These are phyloP conservation scores for Aplocera efformata DNA, from an alignment of 2,888 invertebrate species.

Conservation along the genomic window DNA sequence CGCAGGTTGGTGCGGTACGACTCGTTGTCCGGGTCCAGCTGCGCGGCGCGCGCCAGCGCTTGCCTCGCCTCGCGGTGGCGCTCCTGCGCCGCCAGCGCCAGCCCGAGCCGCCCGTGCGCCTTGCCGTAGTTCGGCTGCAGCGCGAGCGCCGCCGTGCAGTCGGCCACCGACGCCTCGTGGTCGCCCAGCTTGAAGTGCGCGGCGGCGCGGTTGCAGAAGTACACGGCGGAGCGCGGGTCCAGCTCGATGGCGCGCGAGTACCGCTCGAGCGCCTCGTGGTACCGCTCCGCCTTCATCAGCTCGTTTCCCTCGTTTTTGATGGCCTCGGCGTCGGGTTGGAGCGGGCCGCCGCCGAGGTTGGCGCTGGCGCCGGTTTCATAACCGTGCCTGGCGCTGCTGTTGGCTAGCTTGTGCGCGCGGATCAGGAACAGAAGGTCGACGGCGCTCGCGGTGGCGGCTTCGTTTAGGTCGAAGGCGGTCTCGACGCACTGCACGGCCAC, in stretches of 20 bases:
- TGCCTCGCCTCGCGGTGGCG: constrained; percentile 91
- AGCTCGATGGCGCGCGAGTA: constrained; percentile 94
- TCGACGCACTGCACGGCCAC: constrained; percentile 97
- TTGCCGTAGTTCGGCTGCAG: constrained; percentile 96
- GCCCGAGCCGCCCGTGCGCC: constrained; percentile 95
- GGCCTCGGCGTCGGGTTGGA: constrained; percentile 86
- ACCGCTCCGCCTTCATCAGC: constrained; percentile 92
- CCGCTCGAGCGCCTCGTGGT: constrained; percentile 88
- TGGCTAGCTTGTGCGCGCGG: constrained; percentile 41
- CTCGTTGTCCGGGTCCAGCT: constrained; percentile 95
- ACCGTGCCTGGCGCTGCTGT: constrained; percentile 28
- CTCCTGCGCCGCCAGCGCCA: constrained; percentile 92
- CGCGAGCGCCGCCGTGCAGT: constrained; percentile 93
- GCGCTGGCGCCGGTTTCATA: constrained; percentile 41
- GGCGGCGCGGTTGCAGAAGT: constrained; percentile 98
- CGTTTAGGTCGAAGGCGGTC: constrained; percentile 89
- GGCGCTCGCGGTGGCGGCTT: constrained; percentile 60
- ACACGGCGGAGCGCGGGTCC: constrained; percentile 94
- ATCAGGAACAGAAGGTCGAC: constrained; percentile 59
- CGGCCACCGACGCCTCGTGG: constrained; percentile 91
- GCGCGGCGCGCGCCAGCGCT: constrained; percentile 92
- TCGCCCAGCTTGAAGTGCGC: constrained; percentile 94
- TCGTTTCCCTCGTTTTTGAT: constrained; percentile 93
- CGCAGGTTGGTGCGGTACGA: constrained; percentile 93
- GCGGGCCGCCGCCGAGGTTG: constrained; percentile 10